Evolutionary conservation across 2,113 vertebrate genomes (phyloP).

Genomic region (Microcebus griseorufus): DNA sequence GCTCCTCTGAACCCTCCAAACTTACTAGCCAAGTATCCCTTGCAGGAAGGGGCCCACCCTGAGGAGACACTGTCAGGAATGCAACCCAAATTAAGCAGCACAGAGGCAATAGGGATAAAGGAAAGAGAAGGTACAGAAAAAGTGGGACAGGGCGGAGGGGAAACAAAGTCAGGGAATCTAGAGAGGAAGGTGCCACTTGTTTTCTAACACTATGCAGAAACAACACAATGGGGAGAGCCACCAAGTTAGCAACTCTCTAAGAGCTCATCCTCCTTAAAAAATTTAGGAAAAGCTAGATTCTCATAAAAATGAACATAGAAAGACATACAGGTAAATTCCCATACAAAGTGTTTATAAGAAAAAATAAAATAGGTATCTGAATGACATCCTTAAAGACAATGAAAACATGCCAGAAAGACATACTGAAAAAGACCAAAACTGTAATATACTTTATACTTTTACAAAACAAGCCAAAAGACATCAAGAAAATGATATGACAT

Average conservation of each 20-base stretch:
- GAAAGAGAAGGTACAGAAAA: neutral
- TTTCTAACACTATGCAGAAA: neutral
- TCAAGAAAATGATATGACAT: neutral
- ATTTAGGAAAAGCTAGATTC: neutral
- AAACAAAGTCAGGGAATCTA: neutral
- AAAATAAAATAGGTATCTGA: neutral
- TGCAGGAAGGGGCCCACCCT: neutral
- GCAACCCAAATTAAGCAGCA: neutral
- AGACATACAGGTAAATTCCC: neutral
- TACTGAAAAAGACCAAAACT: neutral
- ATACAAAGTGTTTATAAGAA: neutral
- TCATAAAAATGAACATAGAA: neutral
- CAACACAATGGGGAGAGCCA: neutral
- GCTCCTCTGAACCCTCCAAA: neutral
- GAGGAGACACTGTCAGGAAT: neutral
- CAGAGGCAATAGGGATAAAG: neutral
- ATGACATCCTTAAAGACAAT: neutral
- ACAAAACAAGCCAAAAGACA: neutral
- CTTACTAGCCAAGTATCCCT: neutral
- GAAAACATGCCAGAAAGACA: neutral
- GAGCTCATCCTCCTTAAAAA: neutral
- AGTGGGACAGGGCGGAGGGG: accelerated
- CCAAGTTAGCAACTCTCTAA: neutral
- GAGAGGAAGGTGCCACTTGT: neutral
- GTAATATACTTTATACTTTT: neutral